Conservation (phyloP, 2,888 invertebrate genomes). For the Conchocele bisecta region DNA sequence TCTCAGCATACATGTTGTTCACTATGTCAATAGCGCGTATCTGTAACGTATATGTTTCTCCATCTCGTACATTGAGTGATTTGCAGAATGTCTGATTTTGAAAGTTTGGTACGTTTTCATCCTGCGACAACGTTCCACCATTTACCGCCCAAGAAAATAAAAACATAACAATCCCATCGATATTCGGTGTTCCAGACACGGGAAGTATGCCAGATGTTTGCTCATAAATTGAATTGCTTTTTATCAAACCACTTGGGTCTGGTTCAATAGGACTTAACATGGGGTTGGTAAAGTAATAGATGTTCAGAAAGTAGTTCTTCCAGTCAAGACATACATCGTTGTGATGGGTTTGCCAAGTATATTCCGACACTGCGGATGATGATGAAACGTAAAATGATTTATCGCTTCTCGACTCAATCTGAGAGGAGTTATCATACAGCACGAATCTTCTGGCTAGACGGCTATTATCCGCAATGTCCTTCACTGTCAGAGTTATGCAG, state of each 20-base stretch:
- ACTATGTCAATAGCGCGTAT: slow-evolving; percentile 57
- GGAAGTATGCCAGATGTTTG: slow-evolving; percentile 49
- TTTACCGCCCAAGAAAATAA: slow-evolving; percentile 35
- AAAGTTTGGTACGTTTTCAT: slow-evolving; percentile 41
- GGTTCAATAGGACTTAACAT: slow-evolving; percentile 33
- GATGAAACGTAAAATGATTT: slow-evolving; percentile 35
- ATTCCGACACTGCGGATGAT: slow-evolving; percentile 30
- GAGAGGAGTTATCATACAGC: slow-evolving; percentile 47
- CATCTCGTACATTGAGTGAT: slow-evolving; percentile 40
- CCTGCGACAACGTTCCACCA: not conserved
- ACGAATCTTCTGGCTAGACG: slow-evolving; percentile 47
- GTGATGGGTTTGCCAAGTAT: slow-evolving; percentile 56
- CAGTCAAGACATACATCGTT: slow-evolving; percentile 47
- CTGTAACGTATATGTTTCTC: slow-evolving; percentile 48
- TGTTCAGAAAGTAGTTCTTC: slow-evolving; percentile 52
- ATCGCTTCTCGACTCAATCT: slow-evolving; percentile 6
- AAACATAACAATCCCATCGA: slow-evolving; percentile 52
- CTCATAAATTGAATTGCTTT: slow-evolving; percentile 56
- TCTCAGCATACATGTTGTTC: slow-evolving; percentile 40
- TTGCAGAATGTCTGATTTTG: slow-evolving; percentile 43
- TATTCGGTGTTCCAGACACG: slow-evolving; percentile 56
- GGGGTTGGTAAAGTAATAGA: slow-evolving; percentile 19
- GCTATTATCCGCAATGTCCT: slow-evolving; percentile 49
- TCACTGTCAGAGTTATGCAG: slow-evolving; percentile 38
- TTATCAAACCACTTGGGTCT: slow-evolving; percentile 44